phyloP scores from a whole-genome alignment of 2,797 vertebrate species.

The Bucorvus abyssinicus region DNA sequence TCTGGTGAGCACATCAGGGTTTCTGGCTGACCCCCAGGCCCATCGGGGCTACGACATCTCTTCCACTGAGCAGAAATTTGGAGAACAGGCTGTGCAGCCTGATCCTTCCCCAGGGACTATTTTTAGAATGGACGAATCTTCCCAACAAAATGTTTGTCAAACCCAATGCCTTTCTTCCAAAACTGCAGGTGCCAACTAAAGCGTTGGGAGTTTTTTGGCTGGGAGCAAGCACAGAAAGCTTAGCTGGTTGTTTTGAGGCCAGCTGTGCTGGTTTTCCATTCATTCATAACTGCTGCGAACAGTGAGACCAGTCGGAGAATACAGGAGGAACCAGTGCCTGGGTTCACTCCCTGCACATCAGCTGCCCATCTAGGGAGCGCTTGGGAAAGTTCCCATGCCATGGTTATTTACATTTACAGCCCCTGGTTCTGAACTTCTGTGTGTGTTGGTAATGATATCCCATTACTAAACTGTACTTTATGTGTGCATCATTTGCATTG shows the following conservation, averaged over 20 bases:
- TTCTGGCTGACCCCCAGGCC: not conserved
- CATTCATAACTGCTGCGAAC: not conserved
- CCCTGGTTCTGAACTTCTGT: conserved; percentile 37
- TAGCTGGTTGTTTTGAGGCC: conserved; percentile 1
- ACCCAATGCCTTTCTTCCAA: not conserved
- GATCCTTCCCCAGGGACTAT: not conserved
- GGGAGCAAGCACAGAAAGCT: not conserved
- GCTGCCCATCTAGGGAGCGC: not conserved
- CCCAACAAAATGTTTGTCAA: not conserved
- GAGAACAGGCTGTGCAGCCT: not conserved
- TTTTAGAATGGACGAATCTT: not conserved
- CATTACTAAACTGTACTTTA: conserved; percentile 65
- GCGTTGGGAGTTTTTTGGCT: not conserved
- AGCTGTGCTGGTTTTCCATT: conserved; percentile 33
- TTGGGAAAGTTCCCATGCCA: not conserved
- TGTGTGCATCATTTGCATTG: conserved; percentile 72
- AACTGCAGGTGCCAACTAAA: conserved; percentile 25
- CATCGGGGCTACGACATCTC: not conserved
- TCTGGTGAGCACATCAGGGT: not conserved
- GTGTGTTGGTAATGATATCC: conserved; percentile 58
- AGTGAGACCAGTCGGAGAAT: not conserved
- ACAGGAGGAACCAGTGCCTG: not conserved
- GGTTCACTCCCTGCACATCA: not conserved
- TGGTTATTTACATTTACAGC: conserved; percentile 47
- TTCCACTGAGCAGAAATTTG: not conserved